A percentile compares a stretch with the other conserved stretches of the same genome.
These are phyloP conservation scores for Galeopsomyia nigrocyanea DNA, from an alignment of 2,888 invertebrate species.

Conservation along the genomic window DNA sequence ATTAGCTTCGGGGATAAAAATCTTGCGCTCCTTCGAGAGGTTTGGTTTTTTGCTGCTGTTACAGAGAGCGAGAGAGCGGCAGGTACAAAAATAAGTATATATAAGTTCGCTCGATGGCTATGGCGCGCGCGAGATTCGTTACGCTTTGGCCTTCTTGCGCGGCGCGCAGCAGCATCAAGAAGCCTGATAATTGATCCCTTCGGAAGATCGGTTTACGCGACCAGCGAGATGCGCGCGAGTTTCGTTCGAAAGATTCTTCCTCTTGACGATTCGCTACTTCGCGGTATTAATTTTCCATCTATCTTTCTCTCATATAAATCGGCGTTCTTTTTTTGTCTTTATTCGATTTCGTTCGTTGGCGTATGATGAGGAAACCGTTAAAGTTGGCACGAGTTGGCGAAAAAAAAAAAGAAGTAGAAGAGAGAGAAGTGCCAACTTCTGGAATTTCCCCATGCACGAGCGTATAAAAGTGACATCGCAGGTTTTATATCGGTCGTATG, in stretches of 20 bases:
- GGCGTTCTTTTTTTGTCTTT: too few relatives aligned
- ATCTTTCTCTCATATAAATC: too few relatives aligned
- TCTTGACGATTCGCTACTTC: too few relatives aligned
- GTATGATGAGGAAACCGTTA: too few relatives aligned
- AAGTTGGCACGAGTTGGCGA: too few relatives aligned
- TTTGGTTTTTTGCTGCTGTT: too few relatives aligned
- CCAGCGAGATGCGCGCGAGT: conserved; percentile 18
- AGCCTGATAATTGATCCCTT: conserved; percentile 49
- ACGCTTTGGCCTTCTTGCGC: conserved; percentile 41
- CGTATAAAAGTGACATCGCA: neutral
- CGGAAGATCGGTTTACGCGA: conserved; percentile 31
- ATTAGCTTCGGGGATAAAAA: too few relatives aligned
- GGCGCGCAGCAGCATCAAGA: too few relatives aligned
- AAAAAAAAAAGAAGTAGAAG: neutral
- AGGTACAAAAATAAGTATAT: neutral
- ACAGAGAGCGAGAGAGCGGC: conserved; percentile 19
- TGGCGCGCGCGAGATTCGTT: conserved; percentile 26
- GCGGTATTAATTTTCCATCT: too few relatives aligned
- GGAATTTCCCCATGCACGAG: conserved; percentile 27
- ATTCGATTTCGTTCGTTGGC: too few relatives aligned
- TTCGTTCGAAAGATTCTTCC: neutral
- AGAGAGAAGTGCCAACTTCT: conserved; percentile 17
- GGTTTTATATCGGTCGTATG: neutral
- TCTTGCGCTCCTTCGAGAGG: too few relatives aligned
- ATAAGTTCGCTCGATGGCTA: conserved; percentile 6